A percentile compares a stretch with the other conserved stretches of the same genome.
Evolutionary conservation across 2,797 vertebrate genomes (phyloP).

Genomic region (Dendrocincla tyrannina): DNA sequence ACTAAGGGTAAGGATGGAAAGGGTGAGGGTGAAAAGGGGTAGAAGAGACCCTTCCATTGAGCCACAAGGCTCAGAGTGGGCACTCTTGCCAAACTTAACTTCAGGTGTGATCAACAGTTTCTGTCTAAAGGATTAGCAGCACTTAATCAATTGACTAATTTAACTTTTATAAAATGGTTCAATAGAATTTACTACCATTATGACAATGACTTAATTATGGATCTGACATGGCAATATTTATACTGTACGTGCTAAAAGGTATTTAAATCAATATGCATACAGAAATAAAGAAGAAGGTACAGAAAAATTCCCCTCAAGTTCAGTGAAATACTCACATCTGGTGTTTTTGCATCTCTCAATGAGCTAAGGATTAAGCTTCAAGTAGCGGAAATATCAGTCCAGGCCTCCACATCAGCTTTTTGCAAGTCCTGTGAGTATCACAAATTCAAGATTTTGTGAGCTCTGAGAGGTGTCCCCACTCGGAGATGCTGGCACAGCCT

Average conservation of each 20-base stretch:
- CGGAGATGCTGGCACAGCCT: neutral
- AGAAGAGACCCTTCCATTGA: neutral
- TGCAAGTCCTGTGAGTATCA: neutral
- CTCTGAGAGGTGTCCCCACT: neutral
- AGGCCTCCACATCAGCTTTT: neutral
- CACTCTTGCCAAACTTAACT: neutral
- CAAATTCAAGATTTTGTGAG: fast-evolving
- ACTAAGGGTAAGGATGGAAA: neutral
- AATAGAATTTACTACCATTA: neutral
- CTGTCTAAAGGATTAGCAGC: neutral
- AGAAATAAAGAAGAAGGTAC: neutral
- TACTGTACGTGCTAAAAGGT: no score
- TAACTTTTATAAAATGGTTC: neutral
- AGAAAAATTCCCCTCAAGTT: neutral
- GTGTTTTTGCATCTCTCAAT: neutral
- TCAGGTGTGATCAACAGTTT: neutral
- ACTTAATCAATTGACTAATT: neutral
- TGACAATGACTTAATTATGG: neutral
- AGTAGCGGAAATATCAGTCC: neutral
- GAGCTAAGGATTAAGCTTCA: neutral
- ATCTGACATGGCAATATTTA: neutral
- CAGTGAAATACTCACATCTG: neutral
- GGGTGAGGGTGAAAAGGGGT: neutral
- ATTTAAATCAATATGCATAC: neutral
- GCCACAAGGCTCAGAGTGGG: neutral